Conservation (phyloP, 2,888 invertebrate species). For the Synanthedon tipuliformis region DNA sequence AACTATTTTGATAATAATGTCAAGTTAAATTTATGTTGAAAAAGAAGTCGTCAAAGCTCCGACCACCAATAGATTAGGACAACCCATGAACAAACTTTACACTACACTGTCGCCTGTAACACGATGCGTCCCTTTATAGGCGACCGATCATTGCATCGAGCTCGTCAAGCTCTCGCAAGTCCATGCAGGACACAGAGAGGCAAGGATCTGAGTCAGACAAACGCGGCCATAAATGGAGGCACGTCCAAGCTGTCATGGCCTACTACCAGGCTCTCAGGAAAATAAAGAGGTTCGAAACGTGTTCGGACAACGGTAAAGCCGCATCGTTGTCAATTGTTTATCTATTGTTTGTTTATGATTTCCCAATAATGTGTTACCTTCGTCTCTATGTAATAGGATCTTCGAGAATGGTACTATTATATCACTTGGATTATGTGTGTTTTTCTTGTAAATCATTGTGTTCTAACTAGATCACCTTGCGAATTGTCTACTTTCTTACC, state of each 20-base stretch:
- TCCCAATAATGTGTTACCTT: slow-evolving; percentile 56
- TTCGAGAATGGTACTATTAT: slow-evolving; percentile 62
- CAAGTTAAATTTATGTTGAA: slow-evolving; percentile 1
- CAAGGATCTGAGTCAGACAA: slow-evolving; percentile 54
- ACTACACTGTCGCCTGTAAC: slow-evolving; percentile 42
- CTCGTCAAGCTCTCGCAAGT: slow-evolving; percentile 59
- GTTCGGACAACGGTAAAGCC: slow-evolving; percentile 39
- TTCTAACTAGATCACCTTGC: slow-evolving; percentile 53
- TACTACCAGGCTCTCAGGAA: slow-evolving; percentile 90
- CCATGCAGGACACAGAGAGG: slow-evolving; percentile 53
- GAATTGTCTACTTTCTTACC: slow-evolving; percentile 45
- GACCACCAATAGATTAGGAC: slow-evolving; percentile 19
- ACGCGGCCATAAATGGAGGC: slow-evolving; percentile 83
- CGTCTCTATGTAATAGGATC: slow-evolving; percentile 57
- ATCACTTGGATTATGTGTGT: slow-evolving; percentile 59
- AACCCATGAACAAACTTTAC: slow-evolving; percentile 22
- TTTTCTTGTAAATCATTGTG: slow-evolving; percentile 53
- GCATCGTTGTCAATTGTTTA: slow-evolving; percentile 50
- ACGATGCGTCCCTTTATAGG: slow-evolving; percentile 60
- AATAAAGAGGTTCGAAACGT: slow-evolving; percentile 83
- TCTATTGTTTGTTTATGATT: slow-evolving; percentile 53
- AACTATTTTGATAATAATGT: no score
- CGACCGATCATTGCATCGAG: slow-evolving; percentile 65
- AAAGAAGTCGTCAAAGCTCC: slow-evolving; percentile 19
- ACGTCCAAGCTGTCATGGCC: slow-evolving; percentile 88